Base-by-base conservation (phyloP, 2,797 vertebrate genomes). In the Sebastes reedi region DNA sequence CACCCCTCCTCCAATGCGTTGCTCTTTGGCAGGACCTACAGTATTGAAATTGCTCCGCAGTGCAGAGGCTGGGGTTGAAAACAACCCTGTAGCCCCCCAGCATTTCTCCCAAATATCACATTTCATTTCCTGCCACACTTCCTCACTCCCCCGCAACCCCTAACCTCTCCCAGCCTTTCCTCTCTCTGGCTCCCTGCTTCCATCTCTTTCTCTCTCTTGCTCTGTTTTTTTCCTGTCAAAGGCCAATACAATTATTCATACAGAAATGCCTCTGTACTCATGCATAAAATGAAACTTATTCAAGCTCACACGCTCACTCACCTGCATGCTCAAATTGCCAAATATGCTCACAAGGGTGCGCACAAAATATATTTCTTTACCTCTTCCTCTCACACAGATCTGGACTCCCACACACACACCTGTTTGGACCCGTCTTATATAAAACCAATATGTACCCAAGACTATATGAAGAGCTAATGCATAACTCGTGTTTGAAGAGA, bases 91-190 rank as follows among this genome's bases (percentile, higher is more conserved):
- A 67, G 77, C 75, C 82, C 82, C 69, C 42, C 71, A 86, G 75
- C 82, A 80, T 84, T 89, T 88, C 87, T 75, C 74, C 80, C 78
- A 74, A 86, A 84, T 85, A 87, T 88, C 89, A 88, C 91, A 87
- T 92, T 94, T 94, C 73, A 93, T 94, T 93, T 93, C 84, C 90
- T 89, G 89, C 78, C 82, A 81, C 27, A 86, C 69, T 80, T 80
- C 78, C 83, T 76, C 77, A 70, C 72, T 79, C 69, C 10, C 13
- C 61, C 30, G 8, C 76, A 83, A 81, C 81, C 88, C 67, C 82
- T 81, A 87, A 88, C 87, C 84, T 67, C 56, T 34, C 71, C 22
- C 61, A 61, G 39, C 61, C 2, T 39, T 24, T 24, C 78, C 80
- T 66, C 72, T 81, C 67, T 65, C 55, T 65, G 50, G 60, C 75